phyloP scores from a whole-genome alignment of 2,113 vertebrate species.

The Pycnonotus jocosus region DNA sequence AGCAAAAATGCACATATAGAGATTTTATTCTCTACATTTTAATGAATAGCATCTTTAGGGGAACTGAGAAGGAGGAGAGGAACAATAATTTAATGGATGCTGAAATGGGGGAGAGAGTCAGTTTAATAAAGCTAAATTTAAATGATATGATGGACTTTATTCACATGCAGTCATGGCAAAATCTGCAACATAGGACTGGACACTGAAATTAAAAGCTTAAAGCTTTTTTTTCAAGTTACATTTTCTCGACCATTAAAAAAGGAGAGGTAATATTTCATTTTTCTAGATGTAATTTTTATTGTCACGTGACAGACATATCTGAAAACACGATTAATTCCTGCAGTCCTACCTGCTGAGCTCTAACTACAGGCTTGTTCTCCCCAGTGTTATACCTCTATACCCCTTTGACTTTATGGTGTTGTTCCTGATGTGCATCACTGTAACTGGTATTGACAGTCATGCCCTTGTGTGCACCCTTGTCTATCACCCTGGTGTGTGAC shows the following conservation, averaged over 20 bases:
- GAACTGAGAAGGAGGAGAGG: not conserved
- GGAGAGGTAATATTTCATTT: not conserved
- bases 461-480: not conserved
- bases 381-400: not conserved
- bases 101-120: not conserved
- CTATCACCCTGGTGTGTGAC: not conserved
- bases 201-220: not conserved
- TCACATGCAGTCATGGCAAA: not conserved
- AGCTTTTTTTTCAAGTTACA: not conserved
- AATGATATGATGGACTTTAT: not conserved
- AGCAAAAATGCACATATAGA: conserved; percentile 78
- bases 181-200: conserved; percentile 16
- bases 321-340: not conserved
- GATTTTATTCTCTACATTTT: conserved; percentile 32
- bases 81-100: conserved; percentile 25
- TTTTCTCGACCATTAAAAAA: conserved; percentile 24
- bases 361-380: not conserved
- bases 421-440: not conserved
- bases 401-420: not conserved
- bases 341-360: not conserved
- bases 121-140: conserved; percentile 18
- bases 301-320: not conserved
- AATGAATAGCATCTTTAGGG: conserved; percentile 43
- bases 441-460: not conserved
- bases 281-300: not conserved